Conservation (phyloP, 2,113 vertebrate genomes). For the Fukomys damarensis region DNA sequence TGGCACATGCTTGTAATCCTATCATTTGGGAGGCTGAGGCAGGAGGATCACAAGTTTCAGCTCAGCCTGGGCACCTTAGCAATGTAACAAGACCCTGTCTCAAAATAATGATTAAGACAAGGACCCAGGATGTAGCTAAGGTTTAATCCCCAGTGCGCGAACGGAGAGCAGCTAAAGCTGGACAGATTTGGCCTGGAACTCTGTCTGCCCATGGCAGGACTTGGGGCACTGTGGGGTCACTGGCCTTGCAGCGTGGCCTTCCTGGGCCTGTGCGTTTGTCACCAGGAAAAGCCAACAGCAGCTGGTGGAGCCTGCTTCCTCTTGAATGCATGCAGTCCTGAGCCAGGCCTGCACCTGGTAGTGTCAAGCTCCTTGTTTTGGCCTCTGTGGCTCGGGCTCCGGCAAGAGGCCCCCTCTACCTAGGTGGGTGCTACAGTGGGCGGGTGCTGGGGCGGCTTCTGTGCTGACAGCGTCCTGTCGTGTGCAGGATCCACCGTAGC, state of each 20-base stretch:
- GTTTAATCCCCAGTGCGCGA: neutral
- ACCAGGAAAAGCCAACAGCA: neutral
- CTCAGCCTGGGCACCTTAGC: neutral
- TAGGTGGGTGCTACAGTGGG: neutral
- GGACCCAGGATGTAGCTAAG: neutral
- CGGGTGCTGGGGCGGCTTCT: too few species aligned
- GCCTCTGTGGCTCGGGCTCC: neutral
- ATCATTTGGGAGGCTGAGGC: neutral
- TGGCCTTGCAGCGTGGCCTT: neutral
- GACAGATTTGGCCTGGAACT: accelerated
- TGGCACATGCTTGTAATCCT: neutral
- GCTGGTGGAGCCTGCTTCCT: neutral
- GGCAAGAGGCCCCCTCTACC: neutral
- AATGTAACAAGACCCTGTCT: neutral
- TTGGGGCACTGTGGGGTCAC: neutral
- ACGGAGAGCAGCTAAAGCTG: neutral
- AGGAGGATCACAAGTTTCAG: neutral
- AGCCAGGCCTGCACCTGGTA: accelerated
- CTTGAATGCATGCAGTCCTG: accelerated
- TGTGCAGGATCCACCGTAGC: accelerated
- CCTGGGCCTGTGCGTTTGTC: neutral
- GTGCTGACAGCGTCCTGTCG: too few species aligned
- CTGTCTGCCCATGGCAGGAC: accelerated
- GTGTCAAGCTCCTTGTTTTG: neutral
- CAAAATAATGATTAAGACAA: neutral